These are phyloP conservation scores for Apotomis turbidana DNA, from an alignment of 2,888 invertebrate species.

Conservation along the genomic window DNA sequence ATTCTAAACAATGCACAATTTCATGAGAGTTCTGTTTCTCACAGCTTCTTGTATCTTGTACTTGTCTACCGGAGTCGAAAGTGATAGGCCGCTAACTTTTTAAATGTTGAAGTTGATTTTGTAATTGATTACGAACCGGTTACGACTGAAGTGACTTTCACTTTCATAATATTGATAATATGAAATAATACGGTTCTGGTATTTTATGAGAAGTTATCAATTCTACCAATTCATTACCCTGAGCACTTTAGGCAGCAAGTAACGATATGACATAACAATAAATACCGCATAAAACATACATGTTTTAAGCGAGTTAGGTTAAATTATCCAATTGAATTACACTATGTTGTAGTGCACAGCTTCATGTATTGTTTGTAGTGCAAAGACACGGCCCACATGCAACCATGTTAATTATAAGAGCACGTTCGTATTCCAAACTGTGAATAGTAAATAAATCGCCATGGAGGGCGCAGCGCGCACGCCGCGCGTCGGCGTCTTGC, in stretches of 20 bases:
- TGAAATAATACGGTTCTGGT: slow-evolving; percentile 11
- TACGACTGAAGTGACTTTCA: slow-evolving; percentile 60
- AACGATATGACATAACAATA: too few relatives aligned
- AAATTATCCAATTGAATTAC: neutral
- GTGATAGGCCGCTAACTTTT: slow-evolving; percentile 65
- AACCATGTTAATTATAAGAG: slow-evolving; percentile 73
- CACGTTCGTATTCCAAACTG: slow-evolving; percentile 76
- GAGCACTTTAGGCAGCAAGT: too few relatives aligned
- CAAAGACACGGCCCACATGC: slow-evolving; percentile 53
- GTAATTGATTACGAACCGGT: slow-evolving; percentile 50
- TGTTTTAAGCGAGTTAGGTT: neutral
- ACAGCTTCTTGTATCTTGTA: neutral
- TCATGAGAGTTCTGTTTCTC: neutral
- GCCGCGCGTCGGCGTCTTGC: slow-evolving; percentile 53
- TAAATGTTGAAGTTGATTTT: slow-evolving; percentile 52
- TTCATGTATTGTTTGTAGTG: slow-evolving; percentile 28
- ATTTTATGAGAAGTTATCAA: too few relatives aligned
- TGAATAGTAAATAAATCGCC: slow-evolving; percentile 80
- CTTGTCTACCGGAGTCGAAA: slow-evolving; percentile 45
- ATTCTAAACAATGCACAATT: neutral
- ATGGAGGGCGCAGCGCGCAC: slow-evolving; percentile 70
- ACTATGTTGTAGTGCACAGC: neutral
- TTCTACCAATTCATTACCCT: too few relatives aligned
- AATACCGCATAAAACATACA: too few relatives aligned
- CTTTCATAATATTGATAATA: slow-evolving; percentile 55